Conservation (phyloP, 2,888 invertebrate genomes). For the Drosophila stalkeri region DNA sequence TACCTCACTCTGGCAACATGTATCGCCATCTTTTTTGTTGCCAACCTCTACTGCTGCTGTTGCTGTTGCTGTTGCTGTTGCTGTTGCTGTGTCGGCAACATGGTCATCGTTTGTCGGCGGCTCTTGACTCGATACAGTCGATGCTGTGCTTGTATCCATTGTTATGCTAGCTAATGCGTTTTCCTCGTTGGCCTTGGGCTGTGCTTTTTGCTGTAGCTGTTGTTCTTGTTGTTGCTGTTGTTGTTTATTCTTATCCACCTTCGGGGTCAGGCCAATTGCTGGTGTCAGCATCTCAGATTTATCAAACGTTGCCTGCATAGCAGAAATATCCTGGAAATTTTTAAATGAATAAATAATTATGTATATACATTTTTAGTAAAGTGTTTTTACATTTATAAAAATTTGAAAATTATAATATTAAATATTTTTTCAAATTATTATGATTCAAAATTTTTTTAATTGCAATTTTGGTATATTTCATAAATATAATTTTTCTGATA, state of each 20-base stretch:
- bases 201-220: conserved; percentile 5
- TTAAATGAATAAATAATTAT: not conserved
- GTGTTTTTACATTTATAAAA: too few species aligned
- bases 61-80: conserved; percentile 8
- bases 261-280: conserved; percentile 24
- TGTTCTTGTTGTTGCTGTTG: not conserved
- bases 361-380: too few species aligned
- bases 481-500: too few species aligned
- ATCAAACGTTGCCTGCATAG: conserved; percentile 20
- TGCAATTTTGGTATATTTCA: too few species aligned
- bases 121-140: conserved; percentile 29
- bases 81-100: conserved; percentile 19
- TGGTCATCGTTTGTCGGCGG: conserved; percentile 21
- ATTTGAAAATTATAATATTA: too few species aligned
- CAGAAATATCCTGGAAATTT: conserved; percentile 40
- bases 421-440: too few species aligned
- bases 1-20: conserved; percentile 65
- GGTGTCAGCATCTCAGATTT: conserved; percentile 25
- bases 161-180: conserved; percentile 18
- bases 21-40: conserved; percentile 49
- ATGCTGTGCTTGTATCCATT: conserved; percentile 14
- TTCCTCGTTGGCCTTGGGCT: conserved; percentile 31
- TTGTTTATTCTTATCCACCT: conserved; percentile 13
- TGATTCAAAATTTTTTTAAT: too few species aligned
- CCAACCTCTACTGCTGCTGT: conserved; percentile 22